Base-by-base conservation (phyloP, 1,140 invertebrate species). In the Dendrolimus kikuchii region DNA sequence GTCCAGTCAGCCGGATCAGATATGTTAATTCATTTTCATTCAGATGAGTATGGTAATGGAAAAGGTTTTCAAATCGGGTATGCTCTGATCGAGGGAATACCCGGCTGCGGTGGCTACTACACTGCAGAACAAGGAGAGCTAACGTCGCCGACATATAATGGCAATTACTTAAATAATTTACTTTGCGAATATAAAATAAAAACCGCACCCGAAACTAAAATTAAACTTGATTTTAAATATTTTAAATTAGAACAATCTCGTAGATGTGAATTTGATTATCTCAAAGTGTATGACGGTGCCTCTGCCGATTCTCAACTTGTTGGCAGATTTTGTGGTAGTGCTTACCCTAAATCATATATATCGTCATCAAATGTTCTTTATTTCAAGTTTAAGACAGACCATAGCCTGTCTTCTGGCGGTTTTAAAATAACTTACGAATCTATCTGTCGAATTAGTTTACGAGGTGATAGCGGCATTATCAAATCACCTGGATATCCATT, bases 41-140 rank as follows among this genome's bases (percentile, higher is more conserved):
- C 95, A 0, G 94, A 97, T 75, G 79, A 73, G 5, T 86, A 84
- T 0, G 79, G 80, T 42, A 85, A 81, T 49, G 94, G 95, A 60
- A 75, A 85, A 46, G 95, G 95, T 2, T 97, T 97, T 69, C 93
- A 95, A 77, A 90, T 97, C 45, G 89, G 92, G 38, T 97, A 92
- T 67, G 88, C 92, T 0, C 83, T 89, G 38, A 81, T 92, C 40
- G 90, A 93, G 83, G 93, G 91, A 6, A 80, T 92, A 44, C 92
- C 93, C 40, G 95, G 93, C 10, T 99, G 97, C 86, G 96, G 96
- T 7, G 95, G 95, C 1, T 72, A 91, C 38, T 91, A 92, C 53
- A 95, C 93, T 0, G 60, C 66, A 4, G 76, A 89, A 38, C 82
- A 65, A 54, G 95, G 94, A 7, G 89, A 88, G 52, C 91, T 98